Evolutionary conservation across 2,888 invertebrate genomes (phyloP).

Genomic region (Chouioia cunea): DNA sequence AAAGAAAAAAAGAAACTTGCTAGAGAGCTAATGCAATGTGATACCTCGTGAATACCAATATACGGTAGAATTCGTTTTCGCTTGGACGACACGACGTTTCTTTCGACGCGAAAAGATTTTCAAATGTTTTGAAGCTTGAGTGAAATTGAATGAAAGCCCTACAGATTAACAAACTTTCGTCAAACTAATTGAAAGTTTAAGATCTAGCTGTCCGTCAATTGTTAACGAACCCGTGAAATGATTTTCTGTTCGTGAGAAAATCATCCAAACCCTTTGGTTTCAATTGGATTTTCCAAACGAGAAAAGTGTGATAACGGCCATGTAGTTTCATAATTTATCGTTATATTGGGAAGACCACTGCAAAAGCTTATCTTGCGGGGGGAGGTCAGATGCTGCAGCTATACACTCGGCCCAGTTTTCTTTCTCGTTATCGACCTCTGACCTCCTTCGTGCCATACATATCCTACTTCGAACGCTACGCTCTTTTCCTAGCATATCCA

Average conservation of each 20-base stretch:
- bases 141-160: no score
- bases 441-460: conserved; percentile 19
- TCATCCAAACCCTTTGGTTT: no score
- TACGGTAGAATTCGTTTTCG: not conserved
- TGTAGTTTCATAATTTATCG: conserved; percentile 32
- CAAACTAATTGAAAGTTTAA: no score
- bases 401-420: conserved; percentile 33
- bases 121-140: no score
- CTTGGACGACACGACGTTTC: no score
- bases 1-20: not conserved
- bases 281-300: no score
- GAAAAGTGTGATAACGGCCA: no score
- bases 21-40: conserved; percentile 14
- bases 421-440: conserved; percentile 43
- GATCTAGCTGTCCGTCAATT: no score
- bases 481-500: conserved; percentile 8
- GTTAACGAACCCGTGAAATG: no score
- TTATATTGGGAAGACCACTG: conserved; percentile 27
- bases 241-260: no score
- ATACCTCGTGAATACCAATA: conserved; percentile 10
- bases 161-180: no score
- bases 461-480: conserved; percentile 41
- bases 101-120: no score
- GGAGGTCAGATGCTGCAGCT: not conserved
- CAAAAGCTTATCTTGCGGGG: conserved; percentile 30